Evolutionary conservation across 2,797 vertebrate genomes (phyloP).

Genomic region (Mallotus villosus): DNA sequence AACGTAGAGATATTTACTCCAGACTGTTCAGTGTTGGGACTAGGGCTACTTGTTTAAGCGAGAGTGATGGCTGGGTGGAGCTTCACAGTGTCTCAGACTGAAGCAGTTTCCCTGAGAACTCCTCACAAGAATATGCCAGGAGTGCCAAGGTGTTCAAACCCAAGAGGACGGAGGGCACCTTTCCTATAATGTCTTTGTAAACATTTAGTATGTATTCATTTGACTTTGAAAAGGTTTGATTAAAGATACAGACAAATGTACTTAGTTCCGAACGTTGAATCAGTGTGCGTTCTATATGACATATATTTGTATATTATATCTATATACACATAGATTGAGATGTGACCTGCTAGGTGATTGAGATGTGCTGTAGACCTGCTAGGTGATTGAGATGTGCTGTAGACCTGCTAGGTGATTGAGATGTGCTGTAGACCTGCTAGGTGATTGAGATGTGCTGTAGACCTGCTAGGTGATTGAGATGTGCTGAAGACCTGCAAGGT

Average conservation of each 20-base stretch:
- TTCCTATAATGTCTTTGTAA: background rate
- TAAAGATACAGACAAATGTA: background rate
- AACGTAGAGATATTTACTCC: background rate
- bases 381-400: too few relatives aligned
- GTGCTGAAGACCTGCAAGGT: too few relatives aligned
- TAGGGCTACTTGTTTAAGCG: background rate
- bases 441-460: too few relatives aligned
- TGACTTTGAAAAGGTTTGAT: background rate
- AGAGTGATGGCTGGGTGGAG: background rate
- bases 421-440: too few relatives aligned
- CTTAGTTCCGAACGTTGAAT: background rate
- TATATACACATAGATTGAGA: too few relatives aligned
- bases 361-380: too few relatives aligned
- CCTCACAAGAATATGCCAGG: background rate
- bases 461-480: too few relatives aligned
- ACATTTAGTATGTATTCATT: background rate
- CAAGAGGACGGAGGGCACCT: background rate
- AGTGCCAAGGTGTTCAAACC: background rate
- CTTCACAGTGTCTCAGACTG: background rate
- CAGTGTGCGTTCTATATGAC: too few relatives aligned
- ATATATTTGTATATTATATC: too few relatives aligned
- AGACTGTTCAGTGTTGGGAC: background rate
- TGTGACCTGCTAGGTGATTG: too few relatives aligned
- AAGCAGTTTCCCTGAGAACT: background rate
- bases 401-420: too few relatives aligned